Evolutionary conservation across 2,888 invertebrate species (phyloP).

Genomic region (Rhagonycha lutea): DNA sequence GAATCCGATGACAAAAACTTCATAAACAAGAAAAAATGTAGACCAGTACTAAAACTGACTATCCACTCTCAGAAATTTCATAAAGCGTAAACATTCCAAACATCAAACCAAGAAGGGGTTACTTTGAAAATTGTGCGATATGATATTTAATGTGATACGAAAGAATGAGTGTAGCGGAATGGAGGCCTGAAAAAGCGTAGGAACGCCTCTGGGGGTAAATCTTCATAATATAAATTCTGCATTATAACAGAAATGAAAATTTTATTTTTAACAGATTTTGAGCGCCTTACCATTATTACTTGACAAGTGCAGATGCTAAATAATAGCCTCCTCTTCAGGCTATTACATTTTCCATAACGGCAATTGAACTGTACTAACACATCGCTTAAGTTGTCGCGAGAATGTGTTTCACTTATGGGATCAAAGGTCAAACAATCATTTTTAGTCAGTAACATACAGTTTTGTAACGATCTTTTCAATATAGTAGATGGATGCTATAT

Average conservation of each 20-base stretch:
- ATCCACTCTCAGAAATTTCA: background rate
- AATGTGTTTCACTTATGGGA: background rate
- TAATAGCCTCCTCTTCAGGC: background rate
- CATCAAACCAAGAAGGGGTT: background rate
- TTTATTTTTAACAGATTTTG: background rate
- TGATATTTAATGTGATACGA: background rate
- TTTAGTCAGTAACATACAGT: background rate
- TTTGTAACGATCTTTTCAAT: background rate
- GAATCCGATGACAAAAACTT: background rate
- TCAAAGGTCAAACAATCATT: background rate
- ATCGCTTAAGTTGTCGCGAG: background rate
- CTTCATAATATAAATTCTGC: background rate
- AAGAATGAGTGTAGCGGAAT: background rate
- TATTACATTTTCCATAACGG: background rate
- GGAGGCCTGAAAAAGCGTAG: background rate
- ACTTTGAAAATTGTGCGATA: background rate
- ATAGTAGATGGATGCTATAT: background rate
- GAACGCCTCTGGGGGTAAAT: background rate
- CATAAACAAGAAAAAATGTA: background rate
- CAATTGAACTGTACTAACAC: background rate
- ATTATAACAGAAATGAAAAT: background rate
- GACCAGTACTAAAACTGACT: background rate
- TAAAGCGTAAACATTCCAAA: background rate
- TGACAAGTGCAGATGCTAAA: background rate
- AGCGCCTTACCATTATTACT: background rate